A percentile compares a stretch with the other conserved stretches of the same genome.
Evolutionary conservation across 2,888 invertebrate genomes (phyloP).

Genomic region (Trichopoda pennipes): DNA sequence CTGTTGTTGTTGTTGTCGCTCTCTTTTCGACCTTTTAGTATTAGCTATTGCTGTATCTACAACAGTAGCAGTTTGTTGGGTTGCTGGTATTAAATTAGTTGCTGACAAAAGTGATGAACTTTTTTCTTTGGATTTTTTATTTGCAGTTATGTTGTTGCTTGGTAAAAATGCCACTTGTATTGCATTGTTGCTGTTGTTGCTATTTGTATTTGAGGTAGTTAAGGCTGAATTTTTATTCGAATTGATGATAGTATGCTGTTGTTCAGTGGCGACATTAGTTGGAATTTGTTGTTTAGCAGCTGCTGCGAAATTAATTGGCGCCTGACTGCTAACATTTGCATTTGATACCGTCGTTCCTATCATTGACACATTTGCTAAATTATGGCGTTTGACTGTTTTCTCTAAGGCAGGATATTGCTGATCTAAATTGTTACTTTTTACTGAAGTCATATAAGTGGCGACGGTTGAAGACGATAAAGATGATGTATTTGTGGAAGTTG

Average conservation of each 20-base stretch:
- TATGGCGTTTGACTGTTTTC: slow-evolving; percentile 80
- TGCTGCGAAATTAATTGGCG: slow-evolving; percentile 70
- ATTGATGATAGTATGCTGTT: slow-evolving; percentile 37
- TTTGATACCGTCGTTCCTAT: slow-evolving; percentile 55
- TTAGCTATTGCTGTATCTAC: slow-evolving; percentile 40
- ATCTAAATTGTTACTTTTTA: slow-evolving; percentile 77
- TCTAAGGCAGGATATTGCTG: slow-evolving; percentile 81
- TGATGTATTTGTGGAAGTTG: slow-evolving; percentile 61
- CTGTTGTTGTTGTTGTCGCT: slow-evolving; percentile 53
- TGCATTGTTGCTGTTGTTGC: slow-evolving; percentile 61
- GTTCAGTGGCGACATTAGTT: slow-evolving; percentile 40
- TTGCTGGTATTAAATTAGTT: slow-evolving; percentile 15
- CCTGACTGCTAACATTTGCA: slow-evolving; percentile 46
- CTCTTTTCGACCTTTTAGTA: slow-evolving; percentile 59
- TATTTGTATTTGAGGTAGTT: slow-evolving; percentile 68
- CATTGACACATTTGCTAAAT: slow-evolving; percentile 71
- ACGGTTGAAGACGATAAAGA: slow-evolving; percentile 47
- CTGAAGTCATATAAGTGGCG: slow-evolving; percentile 51
- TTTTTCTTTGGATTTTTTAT: slow-evolving; percentile 68
- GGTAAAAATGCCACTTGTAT: slow-evolving; percentile 60
- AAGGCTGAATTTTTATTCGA: slow-evolving; percentile 60
- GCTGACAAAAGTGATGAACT: slow-evolving; percentile 51
- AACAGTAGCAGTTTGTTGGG: neutral
- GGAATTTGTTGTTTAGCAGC: slow-evolving; percentile 69
- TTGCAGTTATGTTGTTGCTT: slow-evolving; percentile 23